Evolutionary conservation across 2,888 invertebrate genomes (phyloP), one percentile per base, ranked within the genome.

Genomic region (Atrina japonica): DNA sequence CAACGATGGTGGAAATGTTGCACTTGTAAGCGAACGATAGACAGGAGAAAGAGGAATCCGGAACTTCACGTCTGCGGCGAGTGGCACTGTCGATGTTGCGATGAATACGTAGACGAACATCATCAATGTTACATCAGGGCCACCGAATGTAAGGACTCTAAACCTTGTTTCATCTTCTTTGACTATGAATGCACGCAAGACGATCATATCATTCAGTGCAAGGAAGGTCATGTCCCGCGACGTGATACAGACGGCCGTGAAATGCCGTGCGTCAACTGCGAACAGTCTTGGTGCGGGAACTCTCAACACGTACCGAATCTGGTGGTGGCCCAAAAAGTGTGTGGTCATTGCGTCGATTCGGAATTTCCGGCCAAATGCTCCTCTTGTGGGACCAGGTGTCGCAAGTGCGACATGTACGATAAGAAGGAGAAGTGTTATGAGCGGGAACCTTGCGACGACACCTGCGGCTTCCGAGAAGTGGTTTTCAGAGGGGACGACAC

Each of bases 401-500:
- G n/a, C 30, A 45, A 71, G 73, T 59, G 66, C 66, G 11, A 64
- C 61, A 5, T 43, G 71, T 9, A 69, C 70, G 58, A 55, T 21
- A 14, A 21, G 11, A n/a, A 52, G 23, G 63, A 40, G 3, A 58
- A 66, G n/a, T 59, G 69, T 52, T 72, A 67, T 45, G 30, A 66
- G 35, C 21, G 27, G 2, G 59, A 61, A 9, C 74, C 74, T 9
- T 74, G 73, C 59, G 58, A 45, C 30, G 70, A 59, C 16, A 65
- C 40, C 27, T 77, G 75, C 41, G 73, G 71, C 3, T 65, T 63
- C 18, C 56, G 77, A 43, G 74, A 77, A 55, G 21, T 41, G 27
- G 30, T 65, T 11, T 77, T 74, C 60, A 23, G 58, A 25, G 74
- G 74, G n/a, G 60, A 67, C 2, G 45, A 71, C 30, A 69, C 74